Percentiles rank a stretch among this genome's conserved stretches.
Conservation (phyloP, 2,113 vertebrate genomes). For the Nothobranchius kuhntae region DNA sequence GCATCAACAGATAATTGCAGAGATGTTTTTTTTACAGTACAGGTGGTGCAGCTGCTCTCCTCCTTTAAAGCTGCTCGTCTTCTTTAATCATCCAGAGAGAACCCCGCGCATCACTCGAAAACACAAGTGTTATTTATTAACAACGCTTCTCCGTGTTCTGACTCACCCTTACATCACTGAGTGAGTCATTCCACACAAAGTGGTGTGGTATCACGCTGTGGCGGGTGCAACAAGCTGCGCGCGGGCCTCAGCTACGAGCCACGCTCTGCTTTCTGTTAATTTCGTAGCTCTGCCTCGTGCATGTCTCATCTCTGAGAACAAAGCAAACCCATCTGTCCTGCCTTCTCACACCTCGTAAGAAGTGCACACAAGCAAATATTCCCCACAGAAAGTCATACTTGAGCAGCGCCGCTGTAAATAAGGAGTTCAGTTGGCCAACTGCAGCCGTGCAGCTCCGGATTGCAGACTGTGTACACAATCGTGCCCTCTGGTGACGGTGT, state of each 20-base stretch:
- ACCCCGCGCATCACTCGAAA: neutral
- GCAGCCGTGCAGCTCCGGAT: conserved; percentile 50
- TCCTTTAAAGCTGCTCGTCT: neutral
- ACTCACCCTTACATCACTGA: conserved; percentile 47
- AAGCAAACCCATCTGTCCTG: conserved; percentile 22
- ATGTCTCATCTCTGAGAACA: conserved; percentile 21
- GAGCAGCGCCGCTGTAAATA: conserved; percentile 46
- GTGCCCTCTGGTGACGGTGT: conserved; percentile 54
- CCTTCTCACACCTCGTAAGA: conserved; percentile 1
- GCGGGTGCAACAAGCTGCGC: conserved; percentile 32
- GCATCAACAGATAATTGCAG: conserved; percentile 27
- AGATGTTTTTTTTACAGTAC: conserved; percentile 12
- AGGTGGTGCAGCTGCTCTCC: conserved; percentile 34
- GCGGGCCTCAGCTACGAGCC: conserved; percentile 29
- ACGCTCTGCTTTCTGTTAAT: conserved; percentile 36
- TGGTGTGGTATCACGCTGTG: conserved; percentile 20
- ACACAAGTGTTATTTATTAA: conserved; percentile 12
- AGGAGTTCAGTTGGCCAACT: conserved; percentile 47
- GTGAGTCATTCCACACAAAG: conserved; percentile 38
- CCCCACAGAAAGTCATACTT: conserved; percentile 15
- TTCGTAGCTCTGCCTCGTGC: conserved; percentile 15
- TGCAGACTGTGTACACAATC: conserved; percentile 46
- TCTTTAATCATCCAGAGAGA: conserved; percentile 14
- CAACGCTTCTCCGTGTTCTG: conserved; percentile 29
- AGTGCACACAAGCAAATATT: conserved; percentile 13